Percentiles rank a stretch among this genome's conserved stretches.
Conservation (phyloP, 2,888 invertebrate genomes). For the Hemicrepidius hirtus region DNA sequence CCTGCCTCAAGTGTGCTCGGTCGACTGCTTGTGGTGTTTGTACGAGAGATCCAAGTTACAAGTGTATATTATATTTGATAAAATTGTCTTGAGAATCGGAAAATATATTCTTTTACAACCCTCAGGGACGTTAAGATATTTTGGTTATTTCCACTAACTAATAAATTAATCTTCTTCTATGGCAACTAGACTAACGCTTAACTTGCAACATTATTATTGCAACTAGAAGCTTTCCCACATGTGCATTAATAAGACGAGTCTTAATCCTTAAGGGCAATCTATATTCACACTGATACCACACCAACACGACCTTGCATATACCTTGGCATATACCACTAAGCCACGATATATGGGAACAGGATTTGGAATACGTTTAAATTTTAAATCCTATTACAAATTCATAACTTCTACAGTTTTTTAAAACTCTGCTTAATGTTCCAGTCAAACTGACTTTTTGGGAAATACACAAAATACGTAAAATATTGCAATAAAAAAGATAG, state of each 20-base stretch:
- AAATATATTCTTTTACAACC: not conserved
- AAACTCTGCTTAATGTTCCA: no score
- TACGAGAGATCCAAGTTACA: conserved; percentile 6
- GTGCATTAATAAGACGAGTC: conserved; percentile 28
- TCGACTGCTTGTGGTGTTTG: conserved; percentile 19
- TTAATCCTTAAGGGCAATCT: conserved; percentile 20
- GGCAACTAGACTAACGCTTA: conserved; percentile 35
- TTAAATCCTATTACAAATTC: no score
- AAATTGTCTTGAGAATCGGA: not conserved
- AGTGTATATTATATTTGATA: not conserved
- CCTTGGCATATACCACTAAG: no score
- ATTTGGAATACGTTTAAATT: no score
- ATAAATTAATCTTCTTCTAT: conserved; percentile 34
- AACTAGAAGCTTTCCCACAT: conserved; percentile 34
- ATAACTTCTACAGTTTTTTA: no score
- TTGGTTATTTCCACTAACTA: conserved; percentile 21
- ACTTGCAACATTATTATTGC: conserved; percentile 38
- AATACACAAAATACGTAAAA: no score
- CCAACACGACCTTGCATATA: not conserved
- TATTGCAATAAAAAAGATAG: no score
- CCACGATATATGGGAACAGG: no score
- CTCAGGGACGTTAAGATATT: not conserved
- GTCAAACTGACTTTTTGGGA: no score
- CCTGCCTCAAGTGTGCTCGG: conserved; percentile 1
- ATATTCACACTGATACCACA: conserved; percentile 17